Base-by-base conservation (phyloP, 2,797 vertebrate species). In the Pseudochromis fuscus region DNA sequence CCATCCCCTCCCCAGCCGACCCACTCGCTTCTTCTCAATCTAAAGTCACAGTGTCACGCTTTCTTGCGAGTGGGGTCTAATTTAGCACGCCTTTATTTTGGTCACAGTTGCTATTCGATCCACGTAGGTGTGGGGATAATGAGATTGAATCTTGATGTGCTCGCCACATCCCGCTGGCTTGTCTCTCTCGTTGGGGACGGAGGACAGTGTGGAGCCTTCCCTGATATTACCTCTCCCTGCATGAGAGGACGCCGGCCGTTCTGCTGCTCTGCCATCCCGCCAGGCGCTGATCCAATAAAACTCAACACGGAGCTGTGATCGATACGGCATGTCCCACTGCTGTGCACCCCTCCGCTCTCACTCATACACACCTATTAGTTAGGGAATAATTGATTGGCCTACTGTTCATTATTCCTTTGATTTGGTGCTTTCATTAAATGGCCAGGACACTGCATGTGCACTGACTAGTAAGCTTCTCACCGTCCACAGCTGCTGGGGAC, bases 71-170 rank as follows among this genome's bases (percentile, higher is more conserved):
- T 3, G 73, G 69, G 38, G 77, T 76, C 81, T 83, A 87, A 90
- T 91, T 92, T 87, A 75, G 75, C 52, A 30, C 49, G 63, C 60
- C 16, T 72, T 74, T 79, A 62, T 82, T 25, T 71, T 70, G 75
- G 79, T 76, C 79, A 77, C 79, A 67, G 75, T 85, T 87, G 57
- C 57, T 82, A 91, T 93, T 93, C 90, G 48, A 52, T 76, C 78
- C 93, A 91, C 90, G 86, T 91, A 82, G 72, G 73, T 75, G 64
- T 25, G 18, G 71, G 69, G 71, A 83, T 93, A 93, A 93, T 93
- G 91, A 93, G 90, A 92, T 93, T 89, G 90, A 92, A 90, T 93
- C 83, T 88, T 83, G 91, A 92, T 91, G 88, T 59, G 79, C 71
- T 23, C 72, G 59, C 76, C 21, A 72, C 73, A 35, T 79, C 90